Evolutionary conservation across 2,113 vertebrate genomes (phyloP), one percentile per base, ranked within the genome.

Genomic region (Struthidea cinerea): DNA sequence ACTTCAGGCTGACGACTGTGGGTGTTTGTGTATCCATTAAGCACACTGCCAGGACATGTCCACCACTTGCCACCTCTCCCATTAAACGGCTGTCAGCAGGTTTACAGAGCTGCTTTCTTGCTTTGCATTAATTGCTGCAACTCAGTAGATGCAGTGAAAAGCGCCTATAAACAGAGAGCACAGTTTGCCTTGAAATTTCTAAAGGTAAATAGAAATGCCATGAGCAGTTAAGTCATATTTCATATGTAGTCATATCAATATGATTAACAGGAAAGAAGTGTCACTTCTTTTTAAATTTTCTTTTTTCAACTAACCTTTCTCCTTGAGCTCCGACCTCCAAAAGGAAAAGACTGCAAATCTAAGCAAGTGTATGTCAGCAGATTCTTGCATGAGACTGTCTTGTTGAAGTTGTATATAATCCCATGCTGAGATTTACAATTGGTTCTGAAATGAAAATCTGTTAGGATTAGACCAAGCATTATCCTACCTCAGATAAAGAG

Each of bases 11-110:
- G 98, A 98, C 1, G 90, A 50, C 96, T 95, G 47, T 83, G 93
- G 49, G 91, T 97, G 95, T 98, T 97, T 96, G 96, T 97, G 87
- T 96, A 95, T 96, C 97, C 95, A 98, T 98, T 98, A 98, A 97
- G 92, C 78, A 71, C 60, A 14, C 79, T 98, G 98, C 97, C 97
- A 97, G 97, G 87, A 81, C 89, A 39, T 57, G 96, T 98, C 97
- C 96, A 96, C 96, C 94, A 20, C 89, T 97, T 97, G 94, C 96
- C 61, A 93, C 93, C 86, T 97, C 87, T 97, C 91, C 94, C 71
- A 94, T 97, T 98, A 97, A 97, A 95, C 2, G 56, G 76, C 96
- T 98, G 97, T 98, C 97, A 98, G 95, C 78, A 75, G 71, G 74
- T 95, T 94, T 97, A 79, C 88, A 94, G 65, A 95, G 87, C 73